A percentile compares a stretch with the other conserved stretches of the same genome.
These are phyloP conservation scores for Tillus elongatus DNA, from an alignment of 2,888 invertebrate genomes.

Conservation along the genomic window DNA sequence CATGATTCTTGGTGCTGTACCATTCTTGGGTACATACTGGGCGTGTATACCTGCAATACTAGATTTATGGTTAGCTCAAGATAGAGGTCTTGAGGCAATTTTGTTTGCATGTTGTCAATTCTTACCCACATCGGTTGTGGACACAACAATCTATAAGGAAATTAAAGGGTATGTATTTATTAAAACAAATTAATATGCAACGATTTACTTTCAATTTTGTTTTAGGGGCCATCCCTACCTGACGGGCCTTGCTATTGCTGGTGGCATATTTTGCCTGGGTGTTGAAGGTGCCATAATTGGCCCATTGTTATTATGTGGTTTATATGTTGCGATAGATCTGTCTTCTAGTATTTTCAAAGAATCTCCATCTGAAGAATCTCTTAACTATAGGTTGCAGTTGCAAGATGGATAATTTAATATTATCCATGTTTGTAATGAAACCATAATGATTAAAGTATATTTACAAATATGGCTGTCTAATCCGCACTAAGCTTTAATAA, in stretches of 20 bases:
- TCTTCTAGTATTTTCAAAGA: constrained; percentile 61
- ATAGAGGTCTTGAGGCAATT: constrained; percentile 71
- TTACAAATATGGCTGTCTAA: too few relatives aligned
- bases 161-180: constrained; percentile 74
- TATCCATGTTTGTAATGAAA: too few relatives aligned
- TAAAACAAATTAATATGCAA: constrained; percentile 4
- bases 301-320: constrained; percentile 86
- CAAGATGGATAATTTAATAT: constrained; percentile 12
- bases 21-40: constrained; percentile 92
- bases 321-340: constrained; percentile 86
- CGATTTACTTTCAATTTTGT: constrained; percentile 38
- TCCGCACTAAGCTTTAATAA: too few relatives aligned
- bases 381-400: constrained; percentile 26
- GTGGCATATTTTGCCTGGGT: constrained; percentile 95
- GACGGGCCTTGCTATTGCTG: constrained; percentile 93
- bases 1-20: constrained; percentile 88
- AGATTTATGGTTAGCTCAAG: constrained; percentile 91
- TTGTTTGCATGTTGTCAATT: constrained; percentile 76
- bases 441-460: too few relatives aligned
- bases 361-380: constrained; percentile 52
- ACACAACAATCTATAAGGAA: constrained; percentile 93
- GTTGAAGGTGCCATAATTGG: constrained; percentile 96
- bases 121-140: constrained; percentile 84
- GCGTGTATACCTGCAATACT: constrained; percentile 89
- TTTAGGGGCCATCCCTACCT: constrained; percentile 85